Evolutionary conservation across 2,888 invertebrate genomes (phyloP).

Genomic region (Beris morrisii): DNA sequence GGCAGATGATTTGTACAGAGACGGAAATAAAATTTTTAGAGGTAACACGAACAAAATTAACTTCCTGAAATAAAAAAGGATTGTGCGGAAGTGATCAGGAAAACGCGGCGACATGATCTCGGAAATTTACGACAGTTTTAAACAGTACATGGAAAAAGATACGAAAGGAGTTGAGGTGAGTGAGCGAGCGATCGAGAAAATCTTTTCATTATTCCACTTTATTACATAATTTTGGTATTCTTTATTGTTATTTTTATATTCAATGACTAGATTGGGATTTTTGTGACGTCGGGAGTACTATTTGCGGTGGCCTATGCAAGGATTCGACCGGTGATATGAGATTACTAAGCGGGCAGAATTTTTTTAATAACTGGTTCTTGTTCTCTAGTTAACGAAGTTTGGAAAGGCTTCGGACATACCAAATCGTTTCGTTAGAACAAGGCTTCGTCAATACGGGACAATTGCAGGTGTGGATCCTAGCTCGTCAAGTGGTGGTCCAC

Average conservation of each 20-base stretch:
- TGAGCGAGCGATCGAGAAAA: not conserved
- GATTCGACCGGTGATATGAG: slow-evolving; percentile 36
- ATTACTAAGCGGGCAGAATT: not conserved
- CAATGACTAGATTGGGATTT: slow-evolving; percentile 35
- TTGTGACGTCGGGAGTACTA: slow-evolving; percentile 35
- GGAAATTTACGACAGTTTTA: slow-evolving; percentile 32
- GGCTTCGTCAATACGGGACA: slow-evolving; percentile 59
- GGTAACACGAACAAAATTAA: not conserved
- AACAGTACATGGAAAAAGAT: slow-evolving; percentile 38
- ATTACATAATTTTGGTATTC: slow-evolving; percentile 18
- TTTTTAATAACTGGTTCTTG: not conserved
- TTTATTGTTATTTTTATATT: slow-evolving; percentile 9
- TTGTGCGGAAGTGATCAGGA: no score
- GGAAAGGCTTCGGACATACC: slow-evolving; percentile 63
- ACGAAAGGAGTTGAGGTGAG: slow-evolving; percentile 38
- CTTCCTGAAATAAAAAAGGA: no score
- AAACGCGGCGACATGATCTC: slow-evolving; percentile 1
- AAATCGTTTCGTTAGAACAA: slow-evolving; percentile 60
- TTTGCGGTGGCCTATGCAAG: slow-evolving; percentile 37
- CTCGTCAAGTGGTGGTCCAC: slow-evolving; percentile 47
- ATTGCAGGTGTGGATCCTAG: slow-evolving; percentile 61
- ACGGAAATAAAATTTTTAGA: slow-evolving; percentile 12
- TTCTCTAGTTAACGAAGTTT: slow-evolving; percentile 64
- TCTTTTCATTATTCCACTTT: not conserved
- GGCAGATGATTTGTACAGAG: slow-evolving; percentile 13